phyloP scores from a whole-genome alignment of 2,888 invertebrate species.

The Portevinia maculata region DNA sequence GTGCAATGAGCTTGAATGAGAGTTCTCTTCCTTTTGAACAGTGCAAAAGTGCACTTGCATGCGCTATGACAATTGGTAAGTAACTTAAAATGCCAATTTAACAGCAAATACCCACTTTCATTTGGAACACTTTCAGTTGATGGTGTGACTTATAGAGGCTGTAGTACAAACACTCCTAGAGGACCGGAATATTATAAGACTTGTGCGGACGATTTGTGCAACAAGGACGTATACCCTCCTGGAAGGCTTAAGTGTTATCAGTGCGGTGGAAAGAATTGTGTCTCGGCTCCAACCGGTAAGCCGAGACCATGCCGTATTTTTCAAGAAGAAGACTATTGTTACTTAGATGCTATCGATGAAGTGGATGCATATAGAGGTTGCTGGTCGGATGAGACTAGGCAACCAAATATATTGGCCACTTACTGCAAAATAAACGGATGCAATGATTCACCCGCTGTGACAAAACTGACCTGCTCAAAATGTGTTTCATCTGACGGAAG shows the following conservation, averaged over 20 bases:
- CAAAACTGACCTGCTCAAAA: slow-evolving; percentile 75
- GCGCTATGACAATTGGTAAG: slow-evolving; percentile 79
- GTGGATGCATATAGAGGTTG: no score
- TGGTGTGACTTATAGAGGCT: slow-evolving; percentile 79
- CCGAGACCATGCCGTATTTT: slow-evolving; percentile 77
- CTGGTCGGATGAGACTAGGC: no score
- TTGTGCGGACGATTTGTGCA: slow-evolving; percentile 76
- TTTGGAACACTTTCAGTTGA: slow-evolving; percentile 76
- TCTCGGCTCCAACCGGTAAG: slow-evolving; percentile 70
- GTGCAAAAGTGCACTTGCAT: slow-evolving; percentile 76
- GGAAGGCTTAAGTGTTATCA: no score
- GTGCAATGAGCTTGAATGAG: slow-evolving; percentile 78
- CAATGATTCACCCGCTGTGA: no score
- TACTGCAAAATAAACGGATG: no score
- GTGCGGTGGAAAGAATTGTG: no score
- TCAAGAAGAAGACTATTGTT: no score
- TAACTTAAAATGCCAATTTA: slow-evolving; percentile 26
- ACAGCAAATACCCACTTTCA: neutral
- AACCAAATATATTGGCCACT: no score
- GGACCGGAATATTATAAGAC: slow-evolving; percentile 76
- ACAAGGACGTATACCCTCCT: no score
- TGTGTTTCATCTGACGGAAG: slow-evolving; percentile 76
- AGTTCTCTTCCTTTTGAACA: slow-evolving; percentile 77
- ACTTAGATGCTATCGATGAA: no score
- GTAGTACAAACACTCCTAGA: slow-evolving; percentile 77